These are phyloP conservation scores for Plagiodera versicolora DNA, from an alignment of 2,888 invertebrate species.

Conservation along the genomic window DNA sequence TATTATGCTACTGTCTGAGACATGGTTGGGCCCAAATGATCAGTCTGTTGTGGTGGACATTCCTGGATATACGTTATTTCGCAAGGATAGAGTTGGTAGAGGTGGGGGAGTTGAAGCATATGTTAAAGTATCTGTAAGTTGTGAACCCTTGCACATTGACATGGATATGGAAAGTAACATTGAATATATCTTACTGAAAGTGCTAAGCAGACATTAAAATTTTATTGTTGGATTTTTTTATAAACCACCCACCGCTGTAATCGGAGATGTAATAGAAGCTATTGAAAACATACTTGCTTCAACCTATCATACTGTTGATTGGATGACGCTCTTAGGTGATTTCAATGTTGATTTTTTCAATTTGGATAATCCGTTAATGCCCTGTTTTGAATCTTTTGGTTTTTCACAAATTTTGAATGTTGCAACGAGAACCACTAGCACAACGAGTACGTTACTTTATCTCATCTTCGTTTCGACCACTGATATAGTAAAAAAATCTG, in stretches of 20 bases:
- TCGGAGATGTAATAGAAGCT: conserved; percentile 12
- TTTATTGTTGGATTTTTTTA: conserved; percentile 15
- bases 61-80: not conserved
- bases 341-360: conserved; percentile 19
- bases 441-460: conserved; percentile 13
- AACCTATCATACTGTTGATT: conserved; percentile 13
- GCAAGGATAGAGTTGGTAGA: conserved; percentile 3
- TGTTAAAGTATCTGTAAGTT: not conserved
- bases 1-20: conserved; percentile 16
- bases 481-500: conserved; percentile 5
- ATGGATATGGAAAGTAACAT: not conserved
- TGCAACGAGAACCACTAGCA: conserved; percentile 15
- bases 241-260: conserved; percentile 10
- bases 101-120: conserved; percentile 17
- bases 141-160: conserved; percentile 10
- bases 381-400: conserved; percentile 10
- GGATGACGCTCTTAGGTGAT: conserved; percentile 12
- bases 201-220: not conserved
- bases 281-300: conserved; percentile 17
- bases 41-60: not conserved
- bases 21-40: conserved; percentile 9
- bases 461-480: conserved; percentile 17
- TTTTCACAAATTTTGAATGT: conserved; percentile 15
- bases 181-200: conserved; percentile 15
- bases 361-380: conserved; percentile 12